These are phyloP conservation scores for Lathronympha strigana DNA, from an alignment of 2,888 invertebrate species.

Conservation along the genomic window DNA sequence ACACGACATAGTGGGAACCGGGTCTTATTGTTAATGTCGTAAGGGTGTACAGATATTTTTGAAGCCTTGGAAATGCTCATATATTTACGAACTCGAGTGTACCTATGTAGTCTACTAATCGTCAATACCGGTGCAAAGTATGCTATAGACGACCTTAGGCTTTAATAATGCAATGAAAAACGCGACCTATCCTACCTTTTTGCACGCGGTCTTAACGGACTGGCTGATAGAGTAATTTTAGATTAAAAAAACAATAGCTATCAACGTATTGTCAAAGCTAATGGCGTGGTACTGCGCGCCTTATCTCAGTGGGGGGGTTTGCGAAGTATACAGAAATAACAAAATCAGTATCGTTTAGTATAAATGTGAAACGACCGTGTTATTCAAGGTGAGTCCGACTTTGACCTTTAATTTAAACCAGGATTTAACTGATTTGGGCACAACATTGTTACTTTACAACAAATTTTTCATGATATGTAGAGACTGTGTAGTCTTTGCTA, in stretches of 20 bases:
- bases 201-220: neutral
- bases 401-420: slow-evolving; percentile 13
- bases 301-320: slow-evolving; percentile 6
- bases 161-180: neutral
- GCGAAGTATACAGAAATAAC: slow-evolving; percentile 15
- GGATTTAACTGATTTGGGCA: neutral
- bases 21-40: too few species aligned
- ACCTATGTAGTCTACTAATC: too few species aligned
- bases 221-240: slow-evolving; percentile 3
- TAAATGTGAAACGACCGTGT: slow-evolving; percentile 22
- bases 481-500: slow-evolving; percentile 1
- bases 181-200: neutral
- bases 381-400: slow-evolving; percentile 23
- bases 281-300: slow-evolving; percentile 16
- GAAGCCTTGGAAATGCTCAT: too few species aligned
- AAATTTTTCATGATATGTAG: neutral
- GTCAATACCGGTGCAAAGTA: too few species aligned
- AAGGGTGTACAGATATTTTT: too few species aligned
- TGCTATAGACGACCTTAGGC: too few species aligned
- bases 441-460: neutral
- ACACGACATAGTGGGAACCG: too few species aligned
- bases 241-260: slow-evolving; percentile 20
- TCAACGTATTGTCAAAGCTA: slow-evolving; percentile 25
- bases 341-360: slow-evolving; percentile 16
- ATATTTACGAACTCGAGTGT: too few species aligned